Base-by-base conservation (phyloP, 2,888 invertebrate species). In the Andrena chrysosceles region DNA sequence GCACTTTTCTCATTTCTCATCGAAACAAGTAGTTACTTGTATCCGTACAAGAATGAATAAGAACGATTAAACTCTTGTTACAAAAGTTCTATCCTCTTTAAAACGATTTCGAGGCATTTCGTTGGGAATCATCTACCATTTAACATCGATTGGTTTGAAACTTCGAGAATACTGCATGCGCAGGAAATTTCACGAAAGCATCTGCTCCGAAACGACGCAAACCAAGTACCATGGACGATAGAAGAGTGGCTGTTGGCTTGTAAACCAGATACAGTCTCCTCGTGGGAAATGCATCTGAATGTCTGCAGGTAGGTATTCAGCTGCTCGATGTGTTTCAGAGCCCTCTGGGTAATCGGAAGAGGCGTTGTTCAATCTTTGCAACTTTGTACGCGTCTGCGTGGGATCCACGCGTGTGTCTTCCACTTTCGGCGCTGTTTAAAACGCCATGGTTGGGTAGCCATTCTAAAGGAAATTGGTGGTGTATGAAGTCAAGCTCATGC, bases 251-350 rank as follows among this genome's bases (percentile, higher is more conserved):
- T 67, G 56, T 56, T 33, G 76, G 75, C 76, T 56, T 48, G 79
- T 76, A 54, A 79, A 77, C 70, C 62, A 59, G 68, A 56, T 82
- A 80, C 77, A 75, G 77, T 64, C 83, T 71, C 83, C 89, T 85
- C 89, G 85, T 88, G 89, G 91, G 90, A 91, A 91, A 87, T 91
- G 90, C 90, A 87, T 83, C 83, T 84, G 89, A 88, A 91, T 87
- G 85, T 90, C 89, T 87, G 77, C 84, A 85, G 86, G 85, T 86
- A 85, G 86, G 85, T 86, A 83, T 83, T 84, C 85, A 76, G 77
- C 79, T 87, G 84, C 83, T 87, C 89, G 91, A 91, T 91, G 91
- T 91, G 91, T 89, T 91, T 86, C 87, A 82, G 81, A 87, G 85
- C 87, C 89, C 85, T 89, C 81, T 76, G 86, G 90, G 87, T 90